A percentile compares a stretch with the other conserved stretches of the same genome.
Conservation (phyloP, 1,140 invertebrate species). For the Chrysoperla carnea region DNA sequence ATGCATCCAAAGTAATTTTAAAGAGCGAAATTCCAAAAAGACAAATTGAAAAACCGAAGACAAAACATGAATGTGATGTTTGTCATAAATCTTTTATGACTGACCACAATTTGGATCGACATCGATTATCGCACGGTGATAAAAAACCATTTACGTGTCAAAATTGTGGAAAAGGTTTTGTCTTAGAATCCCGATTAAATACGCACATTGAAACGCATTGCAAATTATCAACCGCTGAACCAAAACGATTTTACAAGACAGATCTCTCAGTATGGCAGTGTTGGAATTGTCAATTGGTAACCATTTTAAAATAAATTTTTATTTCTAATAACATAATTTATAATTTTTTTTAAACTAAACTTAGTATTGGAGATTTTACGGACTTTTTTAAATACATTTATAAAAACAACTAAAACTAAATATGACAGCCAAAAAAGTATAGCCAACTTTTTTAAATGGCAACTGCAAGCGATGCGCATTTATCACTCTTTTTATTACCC, state of each 20-base stretch:
- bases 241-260: constrained; percentile 20
- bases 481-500: too few species aligned
- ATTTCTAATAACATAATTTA: too few species aligned
- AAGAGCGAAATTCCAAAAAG: constrained; percentile 13
- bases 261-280: constrained; percentile 22
- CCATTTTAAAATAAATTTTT: neutral
- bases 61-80: constrained; percentile 15
- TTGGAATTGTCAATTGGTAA: constrained; percentile 18
- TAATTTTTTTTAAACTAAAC: too few species aligned
- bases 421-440: too few species aligned
- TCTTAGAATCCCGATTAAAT: constrained; percentile 18
- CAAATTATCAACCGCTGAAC: constrained; percentile 18
- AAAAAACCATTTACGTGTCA: constrained; percentile 17
- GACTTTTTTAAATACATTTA: too few species aligned
- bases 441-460: too few species aligned
- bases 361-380: too few species aligned
- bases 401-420: too few species aligned
- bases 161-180: constrained; percentile 20
- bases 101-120: constrained; percentile 18
- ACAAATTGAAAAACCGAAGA: constrained; percentile 12
- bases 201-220: constrained; percentile 23
- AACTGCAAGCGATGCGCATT: too few species aligned
- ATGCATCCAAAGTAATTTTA: constrained; percentile 17
- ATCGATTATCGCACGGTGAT: constrained; percentile 14
- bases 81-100: constrained; percentile 20